A percentile compares a stretch with the other conserved stretches of the same genome.
Evolutionary conservation across 2,797 vertebrate genomes (phyloP).

Genomic region (Lemur catta): DNA sequence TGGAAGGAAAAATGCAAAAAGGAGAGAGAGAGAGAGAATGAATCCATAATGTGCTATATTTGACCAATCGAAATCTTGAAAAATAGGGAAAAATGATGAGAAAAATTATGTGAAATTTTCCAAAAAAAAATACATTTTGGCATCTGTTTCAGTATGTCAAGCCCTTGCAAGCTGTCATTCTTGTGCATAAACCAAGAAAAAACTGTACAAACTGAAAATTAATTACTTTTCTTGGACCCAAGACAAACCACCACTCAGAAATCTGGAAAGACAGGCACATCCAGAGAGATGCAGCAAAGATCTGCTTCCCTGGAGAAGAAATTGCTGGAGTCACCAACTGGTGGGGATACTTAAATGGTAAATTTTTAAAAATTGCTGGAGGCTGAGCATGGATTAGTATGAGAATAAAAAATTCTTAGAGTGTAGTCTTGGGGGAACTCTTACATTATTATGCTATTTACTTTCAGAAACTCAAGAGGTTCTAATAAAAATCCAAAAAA

Average conservation of each 20-base stretch:
- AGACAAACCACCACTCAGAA: not conserved
- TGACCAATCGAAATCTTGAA: not conserved
- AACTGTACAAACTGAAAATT: not conserved
- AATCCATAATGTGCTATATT: not conserved
- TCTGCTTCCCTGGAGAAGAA: not conserved
- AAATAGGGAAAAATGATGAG: not conserved
- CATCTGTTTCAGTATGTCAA: not conserved
- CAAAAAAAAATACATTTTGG: not conserved
- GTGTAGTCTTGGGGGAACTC: not conserved
- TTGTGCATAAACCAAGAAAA: not conserved
- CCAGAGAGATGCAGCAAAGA: too few relatives aligned
- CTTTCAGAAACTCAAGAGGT: not conserved
- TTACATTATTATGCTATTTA: not conserved
- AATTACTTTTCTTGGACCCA: not conserved
- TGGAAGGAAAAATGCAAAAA: not conserved
- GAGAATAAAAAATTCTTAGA: not conserved
- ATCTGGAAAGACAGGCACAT: not conserved
- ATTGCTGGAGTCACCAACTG: not conserved
- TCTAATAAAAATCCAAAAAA: not conserved
- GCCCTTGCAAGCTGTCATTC: not conserved
- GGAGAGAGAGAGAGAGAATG: accelerated
- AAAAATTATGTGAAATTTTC: not conserved
- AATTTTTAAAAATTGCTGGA: not conserved
- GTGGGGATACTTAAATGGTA: not conserved
- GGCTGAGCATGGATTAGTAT: not conserved